phyloP scores from a whole-genome alignment of 2,888 invertebrate species.

The Amblyjoppa fuscipennis region DNA sequence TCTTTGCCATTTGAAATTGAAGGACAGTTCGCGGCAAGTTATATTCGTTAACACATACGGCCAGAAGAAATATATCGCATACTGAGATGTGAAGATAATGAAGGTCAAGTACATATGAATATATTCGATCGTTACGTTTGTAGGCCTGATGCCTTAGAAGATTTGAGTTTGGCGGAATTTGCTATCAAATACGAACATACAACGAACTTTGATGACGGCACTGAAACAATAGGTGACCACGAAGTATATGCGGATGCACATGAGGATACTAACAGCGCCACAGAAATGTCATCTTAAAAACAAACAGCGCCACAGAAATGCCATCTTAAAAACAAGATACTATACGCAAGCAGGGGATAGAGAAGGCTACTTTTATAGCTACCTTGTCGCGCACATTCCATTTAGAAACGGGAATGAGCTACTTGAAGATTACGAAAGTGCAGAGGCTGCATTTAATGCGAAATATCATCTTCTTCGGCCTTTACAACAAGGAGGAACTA shows the following conservation, averaged over 20 bases:
- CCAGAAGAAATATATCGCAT: constrained; percentile 76
- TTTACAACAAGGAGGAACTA: constrained; percentile 59
- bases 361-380: constrained; percentile 24
- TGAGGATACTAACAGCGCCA: neutral
- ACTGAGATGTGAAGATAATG: constrained; percentile 72
- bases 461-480: constrained; percentile 21
- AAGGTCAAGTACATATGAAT: constrained; percentile 64
- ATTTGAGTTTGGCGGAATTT: constrained; percentile 64
- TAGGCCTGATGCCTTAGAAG: constrained; percentile 47
- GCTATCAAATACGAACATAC: constrained; percentile 51
- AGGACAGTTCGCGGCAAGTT: constrained; percentile 64
- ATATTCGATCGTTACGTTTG: constrained; percentile 62
- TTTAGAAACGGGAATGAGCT: constrained; percentile 32
- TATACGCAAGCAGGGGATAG: neutral
- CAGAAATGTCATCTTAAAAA: constrained; percentile 8
- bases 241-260: constrained; percentile 33
- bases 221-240: constrained; percentile 32
- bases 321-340: constrained; percentile 5
- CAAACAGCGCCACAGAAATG: neutral
- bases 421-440: neutral
- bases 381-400: constrained; percentile 23
- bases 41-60: constrained; percentile 67
- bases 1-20: constrained; percentile 72
- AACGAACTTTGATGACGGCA: neutral
- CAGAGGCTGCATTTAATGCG: constrained; percentile 16